A percentile compares a stretch with the other conserved stretches of the same genome.
phyloP scores from a whole-genome alignment of 2,888 invertebrate species.

The Deladenus siricidicola region DNA sequence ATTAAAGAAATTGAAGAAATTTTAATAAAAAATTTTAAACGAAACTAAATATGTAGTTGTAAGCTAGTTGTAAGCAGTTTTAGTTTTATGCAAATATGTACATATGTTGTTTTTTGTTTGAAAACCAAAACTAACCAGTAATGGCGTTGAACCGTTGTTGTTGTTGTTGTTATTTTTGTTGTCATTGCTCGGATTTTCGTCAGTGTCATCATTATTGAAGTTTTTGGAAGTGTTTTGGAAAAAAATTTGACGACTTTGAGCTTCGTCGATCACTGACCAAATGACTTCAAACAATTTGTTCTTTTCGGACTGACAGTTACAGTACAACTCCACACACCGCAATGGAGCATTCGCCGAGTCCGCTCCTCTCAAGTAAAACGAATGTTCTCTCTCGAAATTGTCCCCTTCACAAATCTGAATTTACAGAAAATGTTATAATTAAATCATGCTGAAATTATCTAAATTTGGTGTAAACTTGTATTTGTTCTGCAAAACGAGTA shows the following conservation, averaged over 20 bases:
- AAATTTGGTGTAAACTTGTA: no score
- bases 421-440: background rate
- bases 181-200: background rate
- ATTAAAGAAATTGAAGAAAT: no score
- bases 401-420: slow-evolving; percentile 60
- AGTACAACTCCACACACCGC: slow-evolving; percentile 46
- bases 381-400: slow-evolving; percentile 63
- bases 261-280: slow-evolving; percentile 42
- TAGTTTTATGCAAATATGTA: background rate
- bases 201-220: background rate
- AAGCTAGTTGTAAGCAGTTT: no score
- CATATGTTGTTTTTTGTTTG: background rate
- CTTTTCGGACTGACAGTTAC: slow-evolving; percentile 42
- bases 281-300: slow-evolving; percentile 45
- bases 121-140: background rate
- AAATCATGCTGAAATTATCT: no score
- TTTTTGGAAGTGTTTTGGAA: background rate
- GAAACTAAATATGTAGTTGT: no score
- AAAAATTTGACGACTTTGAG: slow-evolving; percentile 17
- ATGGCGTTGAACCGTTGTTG: background rate
- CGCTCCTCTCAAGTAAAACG: slow-evolving; percentile 60
- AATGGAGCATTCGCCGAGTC: slow-evolving; percentile 36
- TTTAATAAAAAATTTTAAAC: no score
- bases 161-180: background rate
- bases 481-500: no score